Percentiles rank a stretch among this genome's conserved stretches.
Evolutionary conservation across 2,113 vertebrate genomes (phyloP).

Genomic region (Melanotaenia duboulayi): DNA sequence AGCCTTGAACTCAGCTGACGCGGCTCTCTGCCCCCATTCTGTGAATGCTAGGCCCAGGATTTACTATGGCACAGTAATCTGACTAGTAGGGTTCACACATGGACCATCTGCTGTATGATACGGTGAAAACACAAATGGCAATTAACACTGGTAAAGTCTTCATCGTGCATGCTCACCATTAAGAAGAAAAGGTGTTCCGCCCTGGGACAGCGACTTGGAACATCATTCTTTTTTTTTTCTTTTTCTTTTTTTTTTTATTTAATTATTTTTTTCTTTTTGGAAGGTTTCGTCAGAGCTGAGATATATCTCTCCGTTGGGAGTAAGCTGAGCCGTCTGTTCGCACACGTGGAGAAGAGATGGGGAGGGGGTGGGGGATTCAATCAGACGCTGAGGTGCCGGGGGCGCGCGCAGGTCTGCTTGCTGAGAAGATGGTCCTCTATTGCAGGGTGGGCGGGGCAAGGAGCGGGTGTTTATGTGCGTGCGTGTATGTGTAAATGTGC

Average conservation of each 20-base stretch:
- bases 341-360: not conserved
- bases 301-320: conserved; percentile 30
- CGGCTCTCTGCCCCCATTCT: conserved; percentile 53
- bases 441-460: conserved; percentile 44
- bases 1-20: conserved; percentile 30
- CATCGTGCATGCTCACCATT: conserved; percentile 68
- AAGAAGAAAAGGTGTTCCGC: conserved; percentile 52
- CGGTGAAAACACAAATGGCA: not conserved
- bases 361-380: conserved; percentile 59
- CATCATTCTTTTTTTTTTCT: not conserved
- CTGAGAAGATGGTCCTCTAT: conserved; percentile 15
- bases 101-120: conserved; percentile 84
- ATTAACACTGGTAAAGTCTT: conserved; percentile 18
- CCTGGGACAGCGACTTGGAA: conserved; percentile 28
- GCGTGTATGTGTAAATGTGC: too few relatives aligned
- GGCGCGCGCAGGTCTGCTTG: conserved; percentile 43
- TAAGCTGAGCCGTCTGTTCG: conserved; percentile 28
- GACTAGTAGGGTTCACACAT: conserved; percentile 68
- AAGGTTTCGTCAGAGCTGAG: conserved; percentile 29
- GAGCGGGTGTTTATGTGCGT: too few relatives aligned
- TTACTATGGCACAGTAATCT: conserved; percentile 86
- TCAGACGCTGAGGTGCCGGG: conserved; percentile 54
- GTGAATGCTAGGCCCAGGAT: conserved; percentile 75
- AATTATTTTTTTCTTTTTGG: not conserved
- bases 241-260: not conserved